Evolutionary conservation across 1,140 invertebrate species (phyloP).

Genomic region (Drosophila tropicalis): DNA sequence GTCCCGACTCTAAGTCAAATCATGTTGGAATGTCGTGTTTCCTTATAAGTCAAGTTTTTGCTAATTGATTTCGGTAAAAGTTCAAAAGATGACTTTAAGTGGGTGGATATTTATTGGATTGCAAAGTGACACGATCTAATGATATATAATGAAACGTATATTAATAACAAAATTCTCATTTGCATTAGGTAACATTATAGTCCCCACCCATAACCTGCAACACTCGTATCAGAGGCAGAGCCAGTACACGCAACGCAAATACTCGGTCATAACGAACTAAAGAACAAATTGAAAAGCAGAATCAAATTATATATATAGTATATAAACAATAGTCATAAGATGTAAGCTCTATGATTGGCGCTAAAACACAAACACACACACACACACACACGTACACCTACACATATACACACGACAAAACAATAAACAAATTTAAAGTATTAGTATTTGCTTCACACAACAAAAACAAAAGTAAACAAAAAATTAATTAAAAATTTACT

Average conservation of each 20-base stretch:
- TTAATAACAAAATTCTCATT: slow-evolving; percentile 71
- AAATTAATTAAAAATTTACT: slow-evolving; percentile 24
- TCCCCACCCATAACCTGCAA: slow-evolving; percentile 81
- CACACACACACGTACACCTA: too few species aligned
- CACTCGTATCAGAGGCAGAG: slow-evolving; percentile 82
- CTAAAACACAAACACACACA: background rate
- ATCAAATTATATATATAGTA: slow-evolving; percentile 21
- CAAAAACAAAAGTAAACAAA: slow-evolving; percentile 21
- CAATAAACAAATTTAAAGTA: slow-evolving; percentile 62
- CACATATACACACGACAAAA: slow-evolving; percentile 10
- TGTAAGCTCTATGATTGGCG: slow-evolving; percentile 67
- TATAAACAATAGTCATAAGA: slow-evolving; percentile 71
- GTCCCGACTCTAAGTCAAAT: background rate
- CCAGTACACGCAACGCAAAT: slow-evolving; percentile 80
- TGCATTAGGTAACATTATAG: slow-evolving; percentile 78
- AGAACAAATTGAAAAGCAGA: slow-evolving; percentile 30
- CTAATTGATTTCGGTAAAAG: slow-evolving; percentile 66
- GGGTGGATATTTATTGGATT: slow-evolving; percentile 46
- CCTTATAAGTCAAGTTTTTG: slow-evolving; percentile 50
- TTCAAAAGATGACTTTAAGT: slow-evolving; percentile 44
- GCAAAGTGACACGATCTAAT: slow-evolving; percentile 29
- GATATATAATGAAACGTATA: slow-evolving; percentile 44
- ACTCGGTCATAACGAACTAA: slow-evolving; percentile 81
- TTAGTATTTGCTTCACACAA: slow-evolving; percentile 53
- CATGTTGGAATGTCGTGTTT: slow-evolving; percentile 62